These are phyloP conservation scores for Zaprionus gabonicus DNA, from an alignment of 1,140 invertebrate species.

Conservation along the genomic window DNA sequence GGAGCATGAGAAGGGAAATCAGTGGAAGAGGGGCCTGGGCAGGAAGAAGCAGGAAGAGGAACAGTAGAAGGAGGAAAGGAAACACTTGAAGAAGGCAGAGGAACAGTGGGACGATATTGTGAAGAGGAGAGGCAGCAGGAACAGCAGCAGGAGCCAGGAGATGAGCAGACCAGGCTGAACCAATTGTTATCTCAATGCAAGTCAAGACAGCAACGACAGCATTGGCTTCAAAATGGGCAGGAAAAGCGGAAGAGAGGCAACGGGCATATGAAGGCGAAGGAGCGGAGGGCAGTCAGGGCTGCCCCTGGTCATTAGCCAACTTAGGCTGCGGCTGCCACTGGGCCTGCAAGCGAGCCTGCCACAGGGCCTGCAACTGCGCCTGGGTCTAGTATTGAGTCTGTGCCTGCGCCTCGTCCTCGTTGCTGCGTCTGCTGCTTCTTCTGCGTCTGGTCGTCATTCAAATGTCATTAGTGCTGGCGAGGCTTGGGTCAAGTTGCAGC, in stretches of 20 bases:
- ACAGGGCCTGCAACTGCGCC: conserved; percentile 1
- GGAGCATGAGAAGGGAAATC: too few relatives aligned
- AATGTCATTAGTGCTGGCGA: conserved; percentile 69
- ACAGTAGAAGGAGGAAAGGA: too few relatives aligned
- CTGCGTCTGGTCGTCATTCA: conserved; percentile 57
- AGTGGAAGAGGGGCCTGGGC: too few relatives aligned
- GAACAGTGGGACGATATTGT: too few relatives aligned
- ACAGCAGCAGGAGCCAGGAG: background rate
- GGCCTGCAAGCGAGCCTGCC: background rate
- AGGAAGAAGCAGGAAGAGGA: too few relatives aligned
- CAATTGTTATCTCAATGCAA: conserved; percentile 49
- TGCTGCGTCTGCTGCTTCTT: conserved; percentile 10
- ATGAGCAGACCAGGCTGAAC: background rate
- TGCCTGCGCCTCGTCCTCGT: background rate
- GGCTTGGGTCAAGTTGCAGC: conserved; percentile 24
- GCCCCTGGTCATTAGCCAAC: conserved; percentile 68
- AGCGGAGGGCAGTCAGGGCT: background rate
- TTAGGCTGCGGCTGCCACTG: conserved; percentile 41
- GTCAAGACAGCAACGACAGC: conserved; percentile 20
- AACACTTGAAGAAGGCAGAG: background rate
- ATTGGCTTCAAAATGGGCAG: background rate
- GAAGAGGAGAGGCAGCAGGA: background rate
- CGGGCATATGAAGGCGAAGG: background rate
- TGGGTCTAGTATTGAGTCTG: background rate
- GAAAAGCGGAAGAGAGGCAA: background rate